Evolutionary conservation across 1,140 invertebrate genomes (phyloP), one percentile per base, ranked within the genome.

Genomic region (Drosophila nigromelanica): DNA sequence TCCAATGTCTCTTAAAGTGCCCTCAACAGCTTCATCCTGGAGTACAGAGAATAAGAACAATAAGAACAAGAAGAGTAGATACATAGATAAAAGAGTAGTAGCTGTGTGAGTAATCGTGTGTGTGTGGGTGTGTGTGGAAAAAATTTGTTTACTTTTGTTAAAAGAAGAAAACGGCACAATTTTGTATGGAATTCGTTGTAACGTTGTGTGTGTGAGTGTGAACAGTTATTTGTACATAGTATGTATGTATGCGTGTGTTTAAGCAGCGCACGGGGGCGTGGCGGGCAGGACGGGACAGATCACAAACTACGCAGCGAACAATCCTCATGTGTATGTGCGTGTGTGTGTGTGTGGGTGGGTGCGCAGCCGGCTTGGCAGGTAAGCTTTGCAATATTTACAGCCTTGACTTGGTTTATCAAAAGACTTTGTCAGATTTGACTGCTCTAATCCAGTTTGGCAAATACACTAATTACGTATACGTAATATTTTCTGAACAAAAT

Each of bases 21-120:
- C 95, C 93, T 96, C 95, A 92, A 96, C 95, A 91, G 95, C 95
- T 94, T 96, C 96, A 90, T 96, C 95, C 96, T 96, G 91, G 76
- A 91, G 81, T 89, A 93, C 81, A 91, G 79, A 91, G 80, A 91
- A 92, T 82, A 82, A 92, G 92, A 90, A 87, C 76, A 90, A 92
- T 82, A 81, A 92, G 92, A 91, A 90, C 73, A 75, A 87, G 76
- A 89, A 80, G 71, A 77, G 76, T 78, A 86, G 83, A 80, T 66
- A 67, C 63, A 73, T 72, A 79, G 76, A 64, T 60, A 51, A 87
- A 45, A 64, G 64, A 70, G 63, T 69, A 62, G 75, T 52, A 64
- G 62, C 43, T 59, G 67, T 52, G 56, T 51, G 39, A 37, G 47
- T 52, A n/a, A 45, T 66, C 48, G 56, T 67, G 69, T 74, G 45